Evolutionary conservation across 2,797 vertebrate genomes (phyloP), one percentile per base, ranked within the genome.

Genomic region (Acridotheres tristis): DNA sequence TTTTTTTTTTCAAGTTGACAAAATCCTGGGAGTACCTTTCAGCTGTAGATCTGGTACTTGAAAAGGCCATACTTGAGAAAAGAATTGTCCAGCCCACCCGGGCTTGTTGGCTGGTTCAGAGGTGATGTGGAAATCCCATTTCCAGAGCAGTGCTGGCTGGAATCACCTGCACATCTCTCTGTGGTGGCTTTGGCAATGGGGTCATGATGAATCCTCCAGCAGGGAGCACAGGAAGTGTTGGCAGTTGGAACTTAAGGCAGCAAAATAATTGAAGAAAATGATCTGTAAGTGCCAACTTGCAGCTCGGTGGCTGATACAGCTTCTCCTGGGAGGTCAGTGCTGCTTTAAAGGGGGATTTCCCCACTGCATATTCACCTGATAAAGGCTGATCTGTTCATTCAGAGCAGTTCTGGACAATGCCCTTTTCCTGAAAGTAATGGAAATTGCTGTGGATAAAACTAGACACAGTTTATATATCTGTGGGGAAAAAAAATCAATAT

Each of bases 101-200:
- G 18, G 57, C 42, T n/a, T 2, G 21, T 17, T 81, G 69, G 26
- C 23, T 34, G 32, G 50, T 61, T 29, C 11, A 51, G 19, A 34
- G 63, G 38, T 29, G 59, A 30, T 1, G 2, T 0, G 5, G 47
- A 53, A 73, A 29, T 82, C 3, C 0, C 3, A 0, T 38, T 59
- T 69, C 27, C 36, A 55, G 57, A 40, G 66, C 53, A 21, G n/a
- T 1, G 34, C 11, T 22, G 62, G 83, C 15, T 30, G 71, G 15
- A 23, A 26, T 22, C 21, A 79, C 29, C 30, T 32, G 59, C 12
- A 1, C 27, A 6, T 54, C 18, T 23, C 36, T 30, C 36, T 30
- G 34, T 21, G 74, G 16, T 78, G 75, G 23, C 76, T 83, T 54
- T 32, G 30, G 59, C 51, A 54, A 62, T 4, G 26, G 32, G 45